phyloP scores from a whole-genome alignment of 2,888 invertebrate genomes.

The Incurvaria masculella region DNA sequence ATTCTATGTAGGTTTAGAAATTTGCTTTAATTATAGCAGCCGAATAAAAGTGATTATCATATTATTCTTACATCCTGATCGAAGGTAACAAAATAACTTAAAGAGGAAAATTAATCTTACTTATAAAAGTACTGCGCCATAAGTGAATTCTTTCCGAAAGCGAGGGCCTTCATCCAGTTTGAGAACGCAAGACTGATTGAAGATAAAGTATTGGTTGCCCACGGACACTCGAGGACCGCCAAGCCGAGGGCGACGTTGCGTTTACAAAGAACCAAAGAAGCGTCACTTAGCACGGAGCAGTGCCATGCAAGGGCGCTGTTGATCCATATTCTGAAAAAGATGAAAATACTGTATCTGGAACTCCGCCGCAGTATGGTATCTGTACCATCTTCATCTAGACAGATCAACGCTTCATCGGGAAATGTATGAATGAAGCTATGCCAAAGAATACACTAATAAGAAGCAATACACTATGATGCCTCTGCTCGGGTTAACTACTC shows the following conservation, averaged over 20 bases:
- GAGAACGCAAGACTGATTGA: background rate
- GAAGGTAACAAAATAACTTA: background rate
- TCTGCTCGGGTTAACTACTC: no score
- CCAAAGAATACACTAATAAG: no score
- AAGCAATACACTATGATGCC: no score
- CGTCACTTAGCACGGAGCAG: constrained; percentile 31
- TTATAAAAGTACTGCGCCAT: constrained; percentile 29
- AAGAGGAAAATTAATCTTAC: constrained; percentile 18
- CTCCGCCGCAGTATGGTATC: no score
- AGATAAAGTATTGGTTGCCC: constrained; percentile 24
- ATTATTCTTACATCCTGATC: no score
- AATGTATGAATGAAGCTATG: no score
- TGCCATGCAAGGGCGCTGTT: constrained; percentile 38
- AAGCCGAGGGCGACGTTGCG: constrained; percentile 33
- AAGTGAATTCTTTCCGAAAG: background rate
- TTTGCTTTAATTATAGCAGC: no score
- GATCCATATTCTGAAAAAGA: constrained; percentile 33
- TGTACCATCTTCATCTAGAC: no score
- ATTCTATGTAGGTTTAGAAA: no score
- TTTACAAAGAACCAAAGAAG: constrained; percentile 29
- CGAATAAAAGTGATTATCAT: no score
- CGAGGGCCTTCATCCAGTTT: background rate
- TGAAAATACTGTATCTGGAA: no score
- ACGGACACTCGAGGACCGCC: constrained; percentile 34
- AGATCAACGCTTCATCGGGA: no score